Percentiles rank a stretch among this genome's conserved stretches.
Conservation (phyloP, 2,113 vertebrate species). For the Pelvicachromis taeniatus region DNA sequence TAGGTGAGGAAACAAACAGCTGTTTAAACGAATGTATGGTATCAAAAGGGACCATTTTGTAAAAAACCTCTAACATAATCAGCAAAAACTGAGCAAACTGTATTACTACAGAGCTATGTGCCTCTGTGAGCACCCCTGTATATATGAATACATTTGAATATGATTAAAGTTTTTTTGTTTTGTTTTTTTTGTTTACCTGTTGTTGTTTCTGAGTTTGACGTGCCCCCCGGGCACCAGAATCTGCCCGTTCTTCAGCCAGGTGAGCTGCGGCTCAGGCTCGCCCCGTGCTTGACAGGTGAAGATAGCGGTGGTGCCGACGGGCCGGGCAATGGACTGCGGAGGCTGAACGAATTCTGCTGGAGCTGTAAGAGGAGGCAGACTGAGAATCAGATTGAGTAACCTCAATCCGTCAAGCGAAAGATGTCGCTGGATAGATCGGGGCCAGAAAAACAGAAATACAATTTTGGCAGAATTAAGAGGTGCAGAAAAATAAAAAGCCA, state of each 20-base stretch:
- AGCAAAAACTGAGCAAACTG: background rate
- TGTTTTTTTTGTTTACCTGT: conserved; percentile 76
- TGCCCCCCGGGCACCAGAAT: conserved; percentile 88
- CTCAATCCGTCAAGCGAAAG: background rate
- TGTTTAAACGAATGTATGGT: background rate
- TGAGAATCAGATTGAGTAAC: background rate
- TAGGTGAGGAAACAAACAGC: background rate
- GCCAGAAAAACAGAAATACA: background rate
- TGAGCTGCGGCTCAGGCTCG: conserved; percentile 89
- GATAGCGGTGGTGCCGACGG: conserved; percentile 90
- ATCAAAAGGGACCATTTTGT: background rate
- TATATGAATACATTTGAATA: background rate
- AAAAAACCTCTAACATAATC: background rate
- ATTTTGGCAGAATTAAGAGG: background rate
- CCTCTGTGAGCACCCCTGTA: background rate
- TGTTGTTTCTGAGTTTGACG: conserved; percentile 94
- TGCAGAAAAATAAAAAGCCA: background rate
- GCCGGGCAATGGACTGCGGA: conserved; percentile 93
- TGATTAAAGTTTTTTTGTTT: background rate
- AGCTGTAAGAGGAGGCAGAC: conserved; percentile 67
- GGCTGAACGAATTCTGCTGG: conserved; percentile 93
- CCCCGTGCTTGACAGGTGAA: conserved; percentile 95
- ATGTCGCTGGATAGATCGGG: background rate
- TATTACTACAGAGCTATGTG: background rate
- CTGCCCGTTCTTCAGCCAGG: conserved; percentile 95